phyloP scores from a whole-genome alignment of 2,888 invertebrate species.

The Brachypalpus laphriformis region DNA sequence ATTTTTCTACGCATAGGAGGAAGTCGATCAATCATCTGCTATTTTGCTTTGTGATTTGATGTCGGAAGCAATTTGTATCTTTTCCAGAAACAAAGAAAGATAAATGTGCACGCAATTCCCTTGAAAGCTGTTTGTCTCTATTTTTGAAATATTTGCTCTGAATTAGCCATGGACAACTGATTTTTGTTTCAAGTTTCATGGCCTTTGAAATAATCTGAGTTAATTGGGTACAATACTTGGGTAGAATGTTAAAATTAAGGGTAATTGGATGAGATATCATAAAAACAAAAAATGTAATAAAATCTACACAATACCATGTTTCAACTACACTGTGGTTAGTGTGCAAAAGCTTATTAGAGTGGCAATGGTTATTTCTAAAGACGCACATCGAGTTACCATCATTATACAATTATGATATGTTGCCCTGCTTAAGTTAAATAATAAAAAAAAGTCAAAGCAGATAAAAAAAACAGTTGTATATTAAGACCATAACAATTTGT shows the following conservation, averaged over 20 bases:
- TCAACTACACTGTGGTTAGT: background rate
- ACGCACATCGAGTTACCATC: too few species aligned
- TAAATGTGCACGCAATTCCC: conserved; percentile 22
- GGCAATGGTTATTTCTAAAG: background rate
- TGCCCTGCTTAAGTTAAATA: background rate
- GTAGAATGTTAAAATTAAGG: conserved; percentile 4
- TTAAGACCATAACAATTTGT: background rate
- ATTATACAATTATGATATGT: background rate
- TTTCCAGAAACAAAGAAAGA: background rate
- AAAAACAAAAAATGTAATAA: background rate
- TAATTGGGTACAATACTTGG: background rate
- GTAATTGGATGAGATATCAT: conserved; percentile 19
- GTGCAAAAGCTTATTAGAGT: background rate
- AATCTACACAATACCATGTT: background rate
- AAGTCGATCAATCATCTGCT: conserved; percentile 15
- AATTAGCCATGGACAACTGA: conserved; percentile 21
- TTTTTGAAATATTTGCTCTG: conserved; percentile 1
- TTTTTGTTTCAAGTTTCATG: background rate
- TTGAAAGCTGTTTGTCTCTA: background rate
- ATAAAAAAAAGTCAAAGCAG: background rate
- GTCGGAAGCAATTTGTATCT: background rate
- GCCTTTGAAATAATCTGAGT: conserved; percentile 1
- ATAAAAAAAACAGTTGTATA: background rate
- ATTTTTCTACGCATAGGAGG: background rate
- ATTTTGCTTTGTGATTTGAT: background rate